Evolutionary conservation across 2,113 vertebrate species (phyloP).

Genomic region (Microcebus lehilahytsara): DNA sequence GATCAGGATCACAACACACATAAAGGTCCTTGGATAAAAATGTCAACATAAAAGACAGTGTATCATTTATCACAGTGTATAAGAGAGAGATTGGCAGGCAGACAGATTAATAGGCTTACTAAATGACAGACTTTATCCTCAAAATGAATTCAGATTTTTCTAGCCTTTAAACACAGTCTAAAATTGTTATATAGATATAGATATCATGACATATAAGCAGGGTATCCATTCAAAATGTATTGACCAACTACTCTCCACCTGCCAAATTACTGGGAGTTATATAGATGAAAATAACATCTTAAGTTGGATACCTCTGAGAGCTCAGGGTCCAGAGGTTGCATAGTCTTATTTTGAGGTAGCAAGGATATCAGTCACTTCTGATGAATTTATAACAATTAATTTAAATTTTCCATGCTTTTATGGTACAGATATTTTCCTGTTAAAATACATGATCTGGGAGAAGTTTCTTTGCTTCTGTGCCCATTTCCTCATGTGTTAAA

Average conservation of each 20-base stretch:
- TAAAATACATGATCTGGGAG: constrained; percentile 18
- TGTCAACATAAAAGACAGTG: constrained; percentile 54
- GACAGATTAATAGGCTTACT: constrained; percentile 54
- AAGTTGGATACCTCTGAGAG: background rate
- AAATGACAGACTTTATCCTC: constrained; percentile 44
- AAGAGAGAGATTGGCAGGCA: constrained; percentile 42
- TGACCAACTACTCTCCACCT: background rate
- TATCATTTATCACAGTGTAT: constrained; percentile 36
- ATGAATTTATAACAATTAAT: background rate
- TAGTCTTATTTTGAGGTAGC: background rate
- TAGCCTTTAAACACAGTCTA: constrained; percentile 42
- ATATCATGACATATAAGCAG: constrained; percentile 2
- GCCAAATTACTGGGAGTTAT: background rate
- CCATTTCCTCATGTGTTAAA: constrained; percentile 16
- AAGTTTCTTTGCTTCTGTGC: background rate
- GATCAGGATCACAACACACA: background rate
- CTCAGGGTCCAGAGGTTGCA: background rate
- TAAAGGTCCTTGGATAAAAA: constrained; percentile 60
- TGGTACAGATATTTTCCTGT: background rate
- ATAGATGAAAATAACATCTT: background rate
- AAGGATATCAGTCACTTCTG: background rate
- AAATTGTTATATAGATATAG: constrained; percentile 6
- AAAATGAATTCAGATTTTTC: constrained; percentile 50
- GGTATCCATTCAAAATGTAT: background rate
- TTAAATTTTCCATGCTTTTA: background rate